Evolutionary conservation across 2,797 vertebrate species (phyloP), one percentile per base, ranked within the genome.

Genomic region (Chaunax sp.): DNA sequence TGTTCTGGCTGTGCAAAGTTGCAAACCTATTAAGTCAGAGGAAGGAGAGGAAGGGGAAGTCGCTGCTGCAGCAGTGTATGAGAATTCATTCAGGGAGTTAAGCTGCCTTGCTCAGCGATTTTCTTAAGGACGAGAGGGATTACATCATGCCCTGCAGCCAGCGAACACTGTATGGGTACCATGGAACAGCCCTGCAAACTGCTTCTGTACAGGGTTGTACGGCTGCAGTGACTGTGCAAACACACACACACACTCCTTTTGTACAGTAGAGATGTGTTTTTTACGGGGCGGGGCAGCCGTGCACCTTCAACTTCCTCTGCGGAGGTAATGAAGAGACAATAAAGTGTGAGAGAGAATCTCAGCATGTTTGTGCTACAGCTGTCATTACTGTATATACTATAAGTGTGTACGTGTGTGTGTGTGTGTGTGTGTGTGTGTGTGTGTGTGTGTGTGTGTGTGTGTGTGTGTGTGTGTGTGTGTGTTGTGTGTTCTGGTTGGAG

Each of bases 71-170:
- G 68, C 9, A 30, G 28, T 9, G 28, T 69, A 54, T 68, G 53
- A 85, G 80, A 71, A 81, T 66, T 66, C 67, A 82, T 64, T 88
- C 64, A 55, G 56, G 59, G 78, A 80, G 46, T 26, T 56, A 60
- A 20, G 64, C 60, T 79, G 71, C 82, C 67, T 84, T 77, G 77
- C 79, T 90, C 88, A 88, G 88, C 87, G 72, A 57, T 83, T 72
- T 74, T 77, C 25, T 50, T n/a, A 19, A 59, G 68, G 52, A 80
- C 64, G 64, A 73, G 54, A 56, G 54, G 58, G 86, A 87, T 90
- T 83, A 89, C 82, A 82, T 89, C 81, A 88, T 60, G 63, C 57
- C 77, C 72, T 74, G 78, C 75, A 88, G 79, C 69, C 70, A 47
- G 69, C 30, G 6, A 71, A 41, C 64, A 77, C 68, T 53, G 79